Conservation (phyloP, 2,888 invertebrate species). For the Drosophila rubida region DNA sequence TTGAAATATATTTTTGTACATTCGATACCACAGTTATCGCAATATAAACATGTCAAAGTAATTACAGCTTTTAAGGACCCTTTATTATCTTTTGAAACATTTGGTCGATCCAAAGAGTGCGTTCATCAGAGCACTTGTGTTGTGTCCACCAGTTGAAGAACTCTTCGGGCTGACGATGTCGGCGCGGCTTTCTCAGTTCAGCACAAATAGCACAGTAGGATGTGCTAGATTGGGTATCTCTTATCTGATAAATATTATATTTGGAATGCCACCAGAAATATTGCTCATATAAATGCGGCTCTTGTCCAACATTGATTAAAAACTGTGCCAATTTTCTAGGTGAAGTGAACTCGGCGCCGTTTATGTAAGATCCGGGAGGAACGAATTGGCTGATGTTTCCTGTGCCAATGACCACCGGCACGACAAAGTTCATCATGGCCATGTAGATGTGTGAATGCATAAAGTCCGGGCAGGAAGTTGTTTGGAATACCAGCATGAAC, state of each 20-base stretch:
- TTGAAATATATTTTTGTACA: no score
- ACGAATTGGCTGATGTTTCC: constrained; percentile 86
- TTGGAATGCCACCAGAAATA: constrained; percentile 87
- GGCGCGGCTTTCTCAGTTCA: constrained; percentile 26
- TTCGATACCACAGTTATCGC: no score
- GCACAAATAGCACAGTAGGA: constrained; percentile 63
- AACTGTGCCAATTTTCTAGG: constrained; percentile 86
- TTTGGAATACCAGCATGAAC: constrained; percentile 89
- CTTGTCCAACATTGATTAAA: constrained; percentile 83
- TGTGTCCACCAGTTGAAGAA: constrained; percentile 57
- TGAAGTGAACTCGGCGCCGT: constrained; percentile 86
- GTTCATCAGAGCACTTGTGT: constrained; percentile 13
- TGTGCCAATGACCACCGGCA: constrained; percentile 88
- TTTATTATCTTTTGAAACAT: neutral
- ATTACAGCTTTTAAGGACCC: no score
- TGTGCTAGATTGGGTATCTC: constrained; percentile 3
- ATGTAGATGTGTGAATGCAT: constrained; percentile 87
- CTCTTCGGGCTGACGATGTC: constrained; percentile 1
- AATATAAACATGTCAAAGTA: no score
- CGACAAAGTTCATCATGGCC: constrained; percentile 81
- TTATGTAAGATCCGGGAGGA: constrained; percentile 87
- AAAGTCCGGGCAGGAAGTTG: constrained; percentile 88
- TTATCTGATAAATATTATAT: constrained; percentile 44
- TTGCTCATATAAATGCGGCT: constrained; percentile 86
- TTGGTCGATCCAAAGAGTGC: neutral